A percentile compares a stretch with the other conserved stretches of the same genome.
phyloP scores from a whole-genome alignment of 2,888 invertebrate genomes.

The Invenusta paracnida region DNA sequence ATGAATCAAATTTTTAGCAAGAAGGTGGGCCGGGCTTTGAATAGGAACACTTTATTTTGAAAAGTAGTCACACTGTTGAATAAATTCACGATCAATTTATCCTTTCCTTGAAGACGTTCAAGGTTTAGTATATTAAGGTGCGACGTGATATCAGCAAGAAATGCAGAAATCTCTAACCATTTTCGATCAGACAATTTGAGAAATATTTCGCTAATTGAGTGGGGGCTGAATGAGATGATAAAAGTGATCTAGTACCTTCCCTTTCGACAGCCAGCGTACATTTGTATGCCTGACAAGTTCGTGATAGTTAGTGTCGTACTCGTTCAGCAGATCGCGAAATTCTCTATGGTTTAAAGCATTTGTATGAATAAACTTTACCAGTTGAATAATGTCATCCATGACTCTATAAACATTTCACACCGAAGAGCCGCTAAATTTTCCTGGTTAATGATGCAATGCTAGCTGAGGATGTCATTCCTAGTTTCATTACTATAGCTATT shows the following conservation, averaged over 20 bases:
- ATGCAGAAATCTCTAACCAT: not conserved
- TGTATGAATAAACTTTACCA: constrained; percentile 31
- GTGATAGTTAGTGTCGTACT: constrained; percentile 25
- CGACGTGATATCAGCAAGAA: not conserved
- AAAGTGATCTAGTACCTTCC: constrained; percentile 4
- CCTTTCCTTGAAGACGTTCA: no score
- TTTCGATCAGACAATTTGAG: not conserved
- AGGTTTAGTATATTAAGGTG: no score
- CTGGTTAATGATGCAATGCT: constrained; percentile 41
- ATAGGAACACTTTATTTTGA: no score
- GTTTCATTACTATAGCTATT: constrained; percentile 32
- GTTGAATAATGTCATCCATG: not conserved
- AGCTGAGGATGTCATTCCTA: constrained; percentile 31
- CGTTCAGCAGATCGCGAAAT: constrained; percentile 20
- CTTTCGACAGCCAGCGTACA: constrained; percentile 31
- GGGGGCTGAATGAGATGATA: not conserved
- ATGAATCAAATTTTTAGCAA: no score
- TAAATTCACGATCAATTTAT: no score
- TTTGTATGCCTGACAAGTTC: constrained; percentile 34
- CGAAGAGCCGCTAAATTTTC: constrained; percentile 35
- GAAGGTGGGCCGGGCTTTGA: no score
- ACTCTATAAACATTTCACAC: constrained; percentile 27
- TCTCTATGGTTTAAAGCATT: constrained; percentile 36
- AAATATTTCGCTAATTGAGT: not conserved
- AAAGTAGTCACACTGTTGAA: no score